Percentiles rank a stretch among this genome's conserved stretches.
These are phyloP conservation scores for Crenichthys baileyi DNA, from an alignment of 2,797 vertebrate genomes.

Conservation along the genomic window DNA sequence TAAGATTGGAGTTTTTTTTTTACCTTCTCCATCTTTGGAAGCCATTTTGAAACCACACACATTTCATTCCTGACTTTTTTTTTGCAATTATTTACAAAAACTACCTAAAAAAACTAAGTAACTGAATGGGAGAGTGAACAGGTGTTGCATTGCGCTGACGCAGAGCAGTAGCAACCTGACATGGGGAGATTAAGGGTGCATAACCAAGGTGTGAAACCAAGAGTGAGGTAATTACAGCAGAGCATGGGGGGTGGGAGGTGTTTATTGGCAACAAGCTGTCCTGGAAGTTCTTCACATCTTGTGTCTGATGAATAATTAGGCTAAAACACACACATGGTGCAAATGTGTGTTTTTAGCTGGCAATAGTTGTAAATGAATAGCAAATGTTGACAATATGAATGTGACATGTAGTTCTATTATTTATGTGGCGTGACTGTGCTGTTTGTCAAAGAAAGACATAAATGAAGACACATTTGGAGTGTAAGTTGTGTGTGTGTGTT, in stretches of 20 bases:
- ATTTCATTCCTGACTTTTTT: background rate
- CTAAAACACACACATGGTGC: background rate
- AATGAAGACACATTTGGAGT: conserved; percentile 16
- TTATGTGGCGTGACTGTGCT: background rate
- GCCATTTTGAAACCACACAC: background rate
- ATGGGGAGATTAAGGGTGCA: conserved; percentile 47
- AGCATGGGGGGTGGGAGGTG: conserved; percentile 47
- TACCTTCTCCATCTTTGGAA: background rate
- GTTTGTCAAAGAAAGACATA: conserved; percentile 19
- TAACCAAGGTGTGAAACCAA: conserved; percentile 66
- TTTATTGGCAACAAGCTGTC: conserved; percentile 75
- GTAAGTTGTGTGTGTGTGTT: conserved; percentile 2
- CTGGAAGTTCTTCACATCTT: conserved; percentile 54
- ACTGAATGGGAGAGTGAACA: conserved; percentile 23
- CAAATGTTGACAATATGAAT: conserved; percentile 7
- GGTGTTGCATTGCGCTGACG: conserved; percentile 24
- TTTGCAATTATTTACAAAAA: background rate
- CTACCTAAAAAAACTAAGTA: conserved; percentile 1
- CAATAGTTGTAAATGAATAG: conserved; percentile 19
- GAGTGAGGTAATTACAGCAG: conserved; percentile 66
- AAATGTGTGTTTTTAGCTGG: background rate
- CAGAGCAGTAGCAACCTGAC: conserved; percentile 37
- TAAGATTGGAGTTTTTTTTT: background rate
- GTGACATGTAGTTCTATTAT: conserved; percentile 18
- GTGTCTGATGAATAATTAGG: conserved; percentile 34